Conservation (phyloP, 2,113 vertebrate genomes). For the Tragelaphus scriptus region DNA sequence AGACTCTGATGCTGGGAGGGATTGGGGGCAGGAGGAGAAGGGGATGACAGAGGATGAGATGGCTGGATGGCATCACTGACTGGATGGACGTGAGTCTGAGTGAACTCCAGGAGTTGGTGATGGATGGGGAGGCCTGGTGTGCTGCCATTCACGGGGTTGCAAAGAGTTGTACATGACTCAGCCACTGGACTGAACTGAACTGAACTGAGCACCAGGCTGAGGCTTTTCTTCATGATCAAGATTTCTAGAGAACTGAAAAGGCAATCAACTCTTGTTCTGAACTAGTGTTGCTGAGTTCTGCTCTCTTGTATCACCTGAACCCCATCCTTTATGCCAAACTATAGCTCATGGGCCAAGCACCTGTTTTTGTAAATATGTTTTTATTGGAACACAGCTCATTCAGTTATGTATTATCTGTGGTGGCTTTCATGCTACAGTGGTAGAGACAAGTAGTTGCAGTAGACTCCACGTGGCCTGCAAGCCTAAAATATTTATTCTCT, state of each 20-base stretch:
- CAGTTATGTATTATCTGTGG: background rate
- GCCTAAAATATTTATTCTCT: background rate
- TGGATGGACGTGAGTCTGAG: too few relatives aligned
- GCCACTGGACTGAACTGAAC: too few relatives aligned
- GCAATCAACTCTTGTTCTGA: background rate
- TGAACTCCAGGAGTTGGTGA: too few relatives aligned
- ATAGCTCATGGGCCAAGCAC: fast-evolving
- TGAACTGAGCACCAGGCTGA: background rate
- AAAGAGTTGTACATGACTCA: too few relatives aligned
- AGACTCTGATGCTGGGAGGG: too few relatives aligned
- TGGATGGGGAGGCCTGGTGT: too few relatives aligned
- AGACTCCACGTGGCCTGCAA: background rate
- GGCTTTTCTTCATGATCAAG: background rate
- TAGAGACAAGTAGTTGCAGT: background rate
- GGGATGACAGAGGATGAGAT: too few relatives aligned
- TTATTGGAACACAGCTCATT: background rate
- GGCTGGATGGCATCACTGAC: too few relatives aligned
- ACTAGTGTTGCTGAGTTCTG: background rate
- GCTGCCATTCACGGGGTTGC: too few relatives aligned
- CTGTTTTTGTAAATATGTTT: background rate
- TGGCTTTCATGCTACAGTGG: background rate
- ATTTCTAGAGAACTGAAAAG: background rate
- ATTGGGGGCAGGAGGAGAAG: too few relatives aligned
- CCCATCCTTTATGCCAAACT: background rate
- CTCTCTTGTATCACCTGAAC: background rate